Base-by-base conservation (phyloP, 1,140 invertebrate species). In the Trinorchestia longiramus region DNA sequence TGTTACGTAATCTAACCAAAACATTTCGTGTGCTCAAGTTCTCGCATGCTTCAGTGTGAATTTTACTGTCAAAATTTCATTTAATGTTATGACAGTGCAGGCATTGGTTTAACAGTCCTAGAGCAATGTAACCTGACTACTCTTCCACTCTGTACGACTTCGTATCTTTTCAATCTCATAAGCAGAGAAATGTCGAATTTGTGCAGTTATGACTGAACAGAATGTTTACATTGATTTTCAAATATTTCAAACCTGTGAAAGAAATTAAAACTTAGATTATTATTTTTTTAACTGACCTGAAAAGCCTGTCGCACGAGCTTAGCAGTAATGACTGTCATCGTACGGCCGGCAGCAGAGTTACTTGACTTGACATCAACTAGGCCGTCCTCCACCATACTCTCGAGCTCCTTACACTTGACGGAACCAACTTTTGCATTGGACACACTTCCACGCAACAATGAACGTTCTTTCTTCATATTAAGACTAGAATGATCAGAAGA, bases 301-400 rank as follows among this genome's bases (percentile, higher is more conserved):
- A 90, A 90, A 90, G 88, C 88, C 88, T 42, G n/a, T 1, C 88
- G 88, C 88, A 90, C 88, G 36, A 90, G 88, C 88, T 90, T 41
- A 41, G 43, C 88, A 90, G n/a, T 43, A 41, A 90, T 90, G 88
- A 90, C 88, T 6, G 3, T 28, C 88, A 90, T 90, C 43, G 62
- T 77, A 36, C 62, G 28, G 28, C 62, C 62, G 3, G 62, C 62
- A 77, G 11, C 62, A 11, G 28, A 23, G 28, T 11, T 77, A 3
- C 1, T 36, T 23, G 62, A 77, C 28, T 77, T 77, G 15, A 36
- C 62, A 77, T 77, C 62, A 15, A 23, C 15, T 3, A 77, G 62
- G 62, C 62, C 62, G 3, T 77, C 62, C 15, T 77, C 28, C 15
- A 15, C 28, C 15, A 77, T 1, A 36, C 28, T 77, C 62, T 77